phyloP scores from a whole-genome alignment of 2,113 vertebrate species.

The Panthera leo region DNA sequence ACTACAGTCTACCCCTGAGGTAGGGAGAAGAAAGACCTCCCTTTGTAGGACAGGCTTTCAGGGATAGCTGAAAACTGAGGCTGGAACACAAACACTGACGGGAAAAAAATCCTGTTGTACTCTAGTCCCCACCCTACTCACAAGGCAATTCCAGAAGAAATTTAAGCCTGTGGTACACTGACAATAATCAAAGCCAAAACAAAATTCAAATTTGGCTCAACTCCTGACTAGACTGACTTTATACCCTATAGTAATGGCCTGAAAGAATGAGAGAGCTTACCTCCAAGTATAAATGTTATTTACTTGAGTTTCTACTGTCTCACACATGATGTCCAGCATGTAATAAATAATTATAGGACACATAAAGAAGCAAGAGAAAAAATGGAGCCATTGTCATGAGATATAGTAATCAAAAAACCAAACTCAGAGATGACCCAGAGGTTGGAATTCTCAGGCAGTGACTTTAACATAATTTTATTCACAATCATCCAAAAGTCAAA shows the following conservation, averaged over 20 bases:
- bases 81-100: neutral
- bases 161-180: neutral
- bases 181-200: neutral
- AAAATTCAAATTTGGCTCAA: neutral
- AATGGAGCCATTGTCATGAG: neutral
- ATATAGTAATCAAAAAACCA: neutral
- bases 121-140: neutral
- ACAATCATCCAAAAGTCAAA: neutral
- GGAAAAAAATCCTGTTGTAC: neutral
- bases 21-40: accelerated
- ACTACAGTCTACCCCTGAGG: accelerated
- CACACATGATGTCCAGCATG: neutral
- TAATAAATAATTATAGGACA: neutral
- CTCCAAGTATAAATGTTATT: neutral
- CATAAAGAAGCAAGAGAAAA: neutral
- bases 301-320: neutral
- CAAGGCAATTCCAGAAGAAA: neutral
- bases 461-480: neutral
- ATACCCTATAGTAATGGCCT: neutral
- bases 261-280: neutral
- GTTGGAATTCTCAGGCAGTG: neutral
- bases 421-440: neutral
- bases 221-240: neutral
- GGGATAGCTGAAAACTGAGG: neutral
- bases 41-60: neutral